Conservation (phyloP, 2,888 invertebrate genomes). For the Fissipunctia ypsillon region DNA sequence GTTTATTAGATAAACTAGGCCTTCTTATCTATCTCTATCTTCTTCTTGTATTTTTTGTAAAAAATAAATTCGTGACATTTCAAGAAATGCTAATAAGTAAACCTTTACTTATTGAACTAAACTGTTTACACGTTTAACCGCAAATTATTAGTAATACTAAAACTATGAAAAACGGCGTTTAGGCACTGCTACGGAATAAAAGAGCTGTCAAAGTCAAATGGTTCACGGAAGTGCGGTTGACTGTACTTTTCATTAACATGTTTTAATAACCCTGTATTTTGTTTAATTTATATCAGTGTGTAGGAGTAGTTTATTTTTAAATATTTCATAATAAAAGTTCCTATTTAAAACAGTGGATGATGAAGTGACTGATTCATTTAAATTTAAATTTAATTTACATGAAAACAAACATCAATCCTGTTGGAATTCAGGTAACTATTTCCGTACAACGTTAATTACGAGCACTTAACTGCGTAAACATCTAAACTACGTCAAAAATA, state of each 20-base stretch:
- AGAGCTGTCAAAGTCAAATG: not conserved
- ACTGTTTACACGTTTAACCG: not conserved
- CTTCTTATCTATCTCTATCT: no score
- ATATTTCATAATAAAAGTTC: not conserved
- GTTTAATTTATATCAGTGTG: no score
- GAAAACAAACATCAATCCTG: conserved; percentile 11
- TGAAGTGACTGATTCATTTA: not conserved
- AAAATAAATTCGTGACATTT: not conserved
- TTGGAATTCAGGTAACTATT: conserved; percentile 30
- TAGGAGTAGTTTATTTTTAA: not conserved
- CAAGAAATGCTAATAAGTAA: not conserved
- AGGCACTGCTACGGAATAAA: not conserved
- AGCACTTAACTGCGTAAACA: conserved; percentile 39
- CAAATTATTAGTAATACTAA: not conserved
- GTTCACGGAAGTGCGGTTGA: not conserved
- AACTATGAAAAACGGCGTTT: not conserved
- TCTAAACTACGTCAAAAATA: conserved; percentile 63
- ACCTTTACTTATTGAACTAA: not conserved
- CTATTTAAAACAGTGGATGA: not conserved
- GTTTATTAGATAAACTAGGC: not conserved
- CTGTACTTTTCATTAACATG: not conserved
- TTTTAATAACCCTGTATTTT: not conserved
- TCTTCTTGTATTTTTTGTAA: no score
- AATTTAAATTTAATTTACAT: conserved; percentile 18
- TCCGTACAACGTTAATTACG: conserved; percentile 31